Conservation (phyloP, 2,113 vertebrate species). For the Psammodynastes pulverulentus region DNA sequence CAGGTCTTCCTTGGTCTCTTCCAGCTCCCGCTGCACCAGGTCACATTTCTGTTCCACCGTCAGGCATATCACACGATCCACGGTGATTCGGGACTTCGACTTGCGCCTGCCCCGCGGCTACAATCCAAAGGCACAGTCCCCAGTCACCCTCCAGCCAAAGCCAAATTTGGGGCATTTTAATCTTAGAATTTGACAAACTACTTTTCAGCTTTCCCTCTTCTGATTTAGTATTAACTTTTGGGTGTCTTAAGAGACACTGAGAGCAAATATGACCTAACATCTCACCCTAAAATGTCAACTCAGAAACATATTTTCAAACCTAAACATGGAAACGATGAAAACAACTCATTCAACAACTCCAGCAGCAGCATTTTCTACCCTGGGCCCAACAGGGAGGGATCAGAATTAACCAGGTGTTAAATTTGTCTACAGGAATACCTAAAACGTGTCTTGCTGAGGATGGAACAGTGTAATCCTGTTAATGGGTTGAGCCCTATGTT, state of each 20-base stretch:
- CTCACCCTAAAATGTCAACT: background rate
- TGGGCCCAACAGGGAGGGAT: background rate
- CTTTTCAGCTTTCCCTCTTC: background rate
- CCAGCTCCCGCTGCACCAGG: slow-evolving; percentile 66
- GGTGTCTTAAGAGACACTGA: background rate
- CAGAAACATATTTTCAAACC: background rate
- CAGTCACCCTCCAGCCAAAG: background rate
- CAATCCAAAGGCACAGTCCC: background rate
- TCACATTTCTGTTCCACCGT: slow-evolving; percentile 71
- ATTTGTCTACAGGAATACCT: background rate
- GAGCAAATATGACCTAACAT: too few species aligned
- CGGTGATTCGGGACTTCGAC: slow-evolving; percentile 37
- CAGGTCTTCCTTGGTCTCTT: slow-evolving; percentile 62
- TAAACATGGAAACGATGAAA: background rate
- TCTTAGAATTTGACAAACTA: background rate
- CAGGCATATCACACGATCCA: slow-evolving; percentile 53
- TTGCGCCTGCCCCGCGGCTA: slow-evolving; percentile 57
- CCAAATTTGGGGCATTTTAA: background rate
- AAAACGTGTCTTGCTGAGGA: background rate
- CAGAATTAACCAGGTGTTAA: background rate
- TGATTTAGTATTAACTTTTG: background rate
- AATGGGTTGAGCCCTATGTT: background rate
- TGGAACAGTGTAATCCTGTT: background rate
- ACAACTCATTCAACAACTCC: background rate
- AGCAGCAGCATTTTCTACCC: background rate